phyloP scores from a whole-genome alignment of 2,888 invertebrate genomes.

The Atherix ibis region DNA sequence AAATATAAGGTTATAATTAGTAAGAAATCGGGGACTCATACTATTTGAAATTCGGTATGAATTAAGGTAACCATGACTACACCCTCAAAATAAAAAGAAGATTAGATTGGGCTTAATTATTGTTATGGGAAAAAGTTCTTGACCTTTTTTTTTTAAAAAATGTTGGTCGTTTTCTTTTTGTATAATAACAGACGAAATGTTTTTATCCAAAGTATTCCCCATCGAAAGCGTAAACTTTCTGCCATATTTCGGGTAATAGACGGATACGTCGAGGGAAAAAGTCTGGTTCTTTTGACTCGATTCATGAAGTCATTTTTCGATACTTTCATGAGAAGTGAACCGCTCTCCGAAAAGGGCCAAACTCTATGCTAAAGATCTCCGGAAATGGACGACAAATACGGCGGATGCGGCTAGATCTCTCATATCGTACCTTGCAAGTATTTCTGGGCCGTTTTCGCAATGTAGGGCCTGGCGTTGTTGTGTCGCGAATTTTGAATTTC shows the following conservation, averaged over 20 bases:
- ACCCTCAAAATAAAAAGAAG: too few relatives aligned
- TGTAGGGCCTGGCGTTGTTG: not conserved
- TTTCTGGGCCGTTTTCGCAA: not conserved
- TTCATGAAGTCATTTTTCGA: not conserved
- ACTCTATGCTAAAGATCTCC: too few relatives aligned
- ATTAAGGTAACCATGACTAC: too few relatives aligned
- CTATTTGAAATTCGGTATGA: too few relatives aligned
- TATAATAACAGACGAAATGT: too few relatives aligned
- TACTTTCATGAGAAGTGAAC: not conserved
- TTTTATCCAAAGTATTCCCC: not conserved
- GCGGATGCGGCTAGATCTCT: not conserved
- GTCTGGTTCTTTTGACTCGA: not conserved
- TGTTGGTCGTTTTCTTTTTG: too few relatives aligned
- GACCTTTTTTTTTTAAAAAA: too few relatives aligned
- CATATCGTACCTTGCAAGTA: not conserved
- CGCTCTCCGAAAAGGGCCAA: not conserved
- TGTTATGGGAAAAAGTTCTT: too few relatives aligned
- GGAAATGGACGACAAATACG: not conserved
- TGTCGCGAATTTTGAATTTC: not conserved
- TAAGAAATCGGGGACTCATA: too few relatives aligned
- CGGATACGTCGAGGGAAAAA: not conserved
- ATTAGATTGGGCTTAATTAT: too few relatives aligned
- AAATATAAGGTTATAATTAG: too few relatives aligned
- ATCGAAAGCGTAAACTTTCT: not conserved
- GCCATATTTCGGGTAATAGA: not conserved